Base-by-base conservation (phyloP, 2,113 vertebrate genomes). In the Cyrtonyx montezumae region DNA sequence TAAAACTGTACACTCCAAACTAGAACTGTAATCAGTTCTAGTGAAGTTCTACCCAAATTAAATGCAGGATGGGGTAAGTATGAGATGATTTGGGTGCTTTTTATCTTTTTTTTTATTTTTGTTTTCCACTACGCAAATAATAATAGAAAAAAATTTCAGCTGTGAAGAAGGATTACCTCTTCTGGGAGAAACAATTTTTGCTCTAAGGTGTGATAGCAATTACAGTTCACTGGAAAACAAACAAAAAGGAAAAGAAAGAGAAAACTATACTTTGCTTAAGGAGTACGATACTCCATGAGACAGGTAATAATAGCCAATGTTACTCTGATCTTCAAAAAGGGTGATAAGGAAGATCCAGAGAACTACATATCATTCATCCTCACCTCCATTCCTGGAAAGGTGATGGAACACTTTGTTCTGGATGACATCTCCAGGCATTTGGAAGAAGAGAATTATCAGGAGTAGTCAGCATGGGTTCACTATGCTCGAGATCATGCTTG, bases 261-360 rank as follows among this genome's bases (percentile, higher is more conserved):
- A 45, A 6, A 1, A 0, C 5, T 2, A 40, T 2, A 7, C 4
- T 36, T 56, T 51, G 14, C 17, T 56, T 77, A 53, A 48, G 40
- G 17, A n/a, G 5, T 21, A 70, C 34, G 22, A 77, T 14, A 6
- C 1, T 49, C 77, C 63, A 4, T 8, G 59, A 49, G 37, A 26
- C 2, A 55, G 40, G 5, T 40, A 40, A 40, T 40, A 40, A 40
- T 40, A 40, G 40, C 11, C 40, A 40, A 12, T 11, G 40, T 40
- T 40, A 40, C 40, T 40, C 40, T 12, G 11, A 12, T 13, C 40
- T 40, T 13, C 40, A 40, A 40, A 40, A 40, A 40, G 40, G 40
- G 40, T 40, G 40, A 40, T 11, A 40, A 40, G 40, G 11, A 40
- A 40, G 11, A 40, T 40, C 40, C 40, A 40, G 40, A 40, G 40